Evolutionary conservation across 2,888 invertebrate species (phyloP), one percentile per base, ranked within the genome.

Genomic region (Pegoplata infirma): DNA sequence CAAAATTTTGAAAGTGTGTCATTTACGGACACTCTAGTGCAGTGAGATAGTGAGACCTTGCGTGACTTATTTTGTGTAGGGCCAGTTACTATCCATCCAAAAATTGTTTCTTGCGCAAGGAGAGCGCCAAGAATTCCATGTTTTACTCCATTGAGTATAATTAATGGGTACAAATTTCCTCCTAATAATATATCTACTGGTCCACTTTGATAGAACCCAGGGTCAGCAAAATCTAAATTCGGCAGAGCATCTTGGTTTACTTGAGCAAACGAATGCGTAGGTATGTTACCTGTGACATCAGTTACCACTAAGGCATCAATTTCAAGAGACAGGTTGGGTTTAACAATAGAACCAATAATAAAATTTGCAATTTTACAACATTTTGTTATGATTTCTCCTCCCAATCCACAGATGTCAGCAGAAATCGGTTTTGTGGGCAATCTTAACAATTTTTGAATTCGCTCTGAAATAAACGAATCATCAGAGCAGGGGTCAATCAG

Each of bases 401-500:
- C 49, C 7, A 58, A 49, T 4, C 59, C 69, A 1, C 40, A 46
- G 6, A 71, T 40, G 8, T 69, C 47, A 10, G 28, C 68, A 12
- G n/a, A 17, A 10, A 25, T 25, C 25, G 25, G 25, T 32, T 19
- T 5, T 12, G 17, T 51, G 5, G 19, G 58, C 5, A 74, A 51
- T 28, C 53, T 58, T 1, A 74, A 23, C 7, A 67, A 19, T 10
- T 53, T 67, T 8, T 59, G 47, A 16, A 74, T 23, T 1, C 55
- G 21, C 8, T 68, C 44, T 5, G 78, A 76, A n/a, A 78, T 64
- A 8, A 81, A 74, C 0, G 75, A 59, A 2, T 63, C 68, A 10
- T 76, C 73, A 0, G 76, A 79, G 3, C 73, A 73, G 2, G 76
- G 67, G 16, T 79, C 73, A 28, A 72, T 64, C 5, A 78, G 28